Percentiles rank a stretch among this genome's conserved stretches.
Evolutionary conservation across 2,113 vertebrate genomes (phyloP).

Genomic region (Sapayoa aenigma): DNA sequence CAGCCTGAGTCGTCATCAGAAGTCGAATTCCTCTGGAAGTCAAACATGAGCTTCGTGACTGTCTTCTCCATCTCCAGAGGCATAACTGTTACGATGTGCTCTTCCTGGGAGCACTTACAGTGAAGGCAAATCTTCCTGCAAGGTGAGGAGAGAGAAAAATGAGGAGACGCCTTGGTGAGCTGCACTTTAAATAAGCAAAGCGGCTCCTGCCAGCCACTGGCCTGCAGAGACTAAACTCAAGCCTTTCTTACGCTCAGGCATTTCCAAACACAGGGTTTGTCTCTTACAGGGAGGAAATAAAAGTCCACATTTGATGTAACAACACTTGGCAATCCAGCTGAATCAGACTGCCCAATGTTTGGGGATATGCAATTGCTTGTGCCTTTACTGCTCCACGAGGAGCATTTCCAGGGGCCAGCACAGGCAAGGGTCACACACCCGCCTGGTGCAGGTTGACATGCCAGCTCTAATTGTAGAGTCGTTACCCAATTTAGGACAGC

Average conservation of each 20-base stretch:
- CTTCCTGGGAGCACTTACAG: conserved; percentile 96
- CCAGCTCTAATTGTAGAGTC: neutral
- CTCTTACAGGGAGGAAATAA: neutral
- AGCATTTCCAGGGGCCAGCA: neutral
- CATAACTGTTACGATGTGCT: conserved; percentile 94
- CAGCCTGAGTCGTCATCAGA: conserved; percentile 97
- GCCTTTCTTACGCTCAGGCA: neutral
- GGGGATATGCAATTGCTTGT: neutral
- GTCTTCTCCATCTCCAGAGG: conserved; percentile 99
- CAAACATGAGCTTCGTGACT: conserved; percentile 97
- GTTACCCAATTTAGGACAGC: neutral
- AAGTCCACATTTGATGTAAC: conserved; percentile 10
- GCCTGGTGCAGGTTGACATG: accelerated
- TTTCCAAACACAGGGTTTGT: neutral
- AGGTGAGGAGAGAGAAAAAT: neutral
- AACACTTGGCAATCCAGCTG: conserved; percentile 4
- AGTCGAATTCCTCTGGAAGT: conserved; percentile 98
- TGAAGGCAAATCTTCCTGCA: conserved; percentile 97
- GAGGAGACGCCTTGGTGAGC: neutral
- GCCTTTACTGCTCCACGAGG: neutral
- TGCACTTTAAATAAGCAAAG: neutral
- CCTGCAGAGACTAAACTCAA: conserved; percentile 27
- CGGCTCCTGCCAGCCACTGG: neutral
- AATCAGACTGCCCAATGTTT: neutral
- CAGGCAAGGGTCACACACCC: neutral